Evolutionary conservation across 2,888 invertebrate species (phyloP), one percentile per base, ranked within the genome.

Genomic region (Orthosia incerta): DNA sequence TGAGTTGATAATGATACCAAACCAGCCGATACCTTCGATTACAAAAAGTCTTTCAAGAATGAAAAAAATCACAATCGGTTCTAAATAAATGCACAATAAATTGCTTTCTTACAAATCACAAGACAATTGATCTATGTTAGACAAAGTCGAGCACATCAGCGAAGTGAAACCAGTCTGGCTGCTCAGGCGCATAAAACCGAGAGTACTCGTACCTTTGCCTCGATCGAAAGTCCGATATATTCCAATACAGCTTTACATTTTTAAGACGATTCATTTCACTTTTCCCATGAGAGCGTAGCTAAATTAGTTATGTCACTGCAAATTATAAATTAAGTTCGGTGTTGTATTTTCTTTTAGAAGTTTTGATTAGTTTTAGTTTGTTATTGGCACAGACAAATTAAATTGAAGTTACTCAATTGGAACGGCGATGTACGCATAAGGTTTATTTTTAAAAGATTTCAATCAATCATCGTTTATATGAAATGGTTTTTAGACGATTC

Each of bases 211-310:
- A 86, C 87, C 86, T 87, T 87, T 62, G 61, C 81, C 74, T 26
- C 74, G 89, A 89, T 89, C 86, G 90, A 91, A 90, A 91, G 89
- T 90, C 82, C 78, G 87, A 89, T 89, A 87, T 76, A 83, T 86
- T 84, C 77, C 70, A 50, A 79, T 57, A 65, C 82, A 76, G 66
- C 78, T 82, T 81, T 86, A 83, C 65, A 82, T 80, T 87, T 79
- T 73, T 76, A 80, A 78, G 73, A 71, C 65, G 50, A 76, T 80
- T 79, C 62, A 82, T 82, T 88, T 80, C 85, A 81, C 77, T 85
- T 86, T 88, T 89, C 85, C 83, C 86, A 86, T 80, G 84, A 85
- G 66, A 82, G 61, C 68, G 73, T 62, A 59, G 59, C 72, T 67
- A 74, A 84, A 82, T 76, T 55, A 59, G 71, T 71, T 71, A 72